These are phyloP conservation scores for Chaenogobius annularis DNA, from an alignment of 2,113 vertebrate genomes.

Conservation along the genomic window DNA sequence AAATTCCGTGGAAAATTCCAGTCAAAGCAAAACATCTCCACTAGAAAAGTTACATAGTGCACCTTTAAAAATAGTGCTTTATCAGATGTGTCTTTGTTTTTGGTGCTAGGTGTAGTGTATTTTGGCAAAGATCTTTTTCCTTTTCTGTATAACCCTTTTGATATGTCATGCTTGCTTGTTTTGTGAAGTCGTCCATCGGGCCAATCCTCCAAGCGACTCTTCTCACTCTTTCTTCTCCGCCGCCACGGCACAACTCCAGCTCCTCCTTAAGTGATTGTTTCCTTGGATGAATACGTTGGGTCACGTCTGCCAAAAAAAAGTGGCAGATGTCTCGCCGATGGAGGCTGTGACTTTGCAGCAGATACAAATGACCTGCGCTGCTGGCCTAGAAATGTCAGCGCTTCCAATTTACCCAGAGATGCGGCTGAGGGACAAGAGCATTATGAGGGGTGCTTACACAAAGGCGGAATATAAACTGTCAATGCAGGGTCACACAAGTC, in stretches of 20 bases:
- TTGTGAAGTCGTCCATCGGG: neutral
- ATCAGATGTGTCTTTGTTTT: no score
- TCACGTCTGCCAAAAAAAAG: conserved; percentile 24
- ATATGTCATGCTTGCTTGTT: neutral
- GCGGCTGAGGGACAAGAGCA: conserved; percentile 46
- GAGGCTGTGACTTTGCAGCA: conserved; percentile 52
- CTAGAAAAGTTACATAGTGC: no score
- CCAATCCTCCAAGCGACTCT: neutral
- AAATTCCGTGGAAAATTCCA: no score
- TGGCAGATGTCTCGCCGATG: conserved; percentile 60
- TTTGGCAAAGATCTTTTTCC: neutral
- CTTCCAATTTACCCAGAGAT: conserved; percentile 59
- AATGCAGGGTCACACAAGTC: conserved; percentile 6
- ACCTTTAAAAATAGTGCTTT: no score
- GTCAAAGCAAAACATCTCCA: no score
- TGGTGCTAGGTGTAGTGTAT: no score
- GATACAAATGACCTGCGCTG: conserved; percentile 61
- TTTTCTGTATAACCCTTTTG: neutral
- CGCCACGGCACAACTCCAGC: conserved; percentile 21
- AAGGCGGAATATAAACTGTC: conserved; percentile 26
- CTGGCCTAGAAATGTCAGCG: conserved; percentile 70
- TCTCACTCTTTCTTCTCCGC: neutral
- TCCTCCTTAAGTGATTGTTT: conserved; percentile 31
- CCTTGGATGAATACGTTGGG: conserved; percentile 38
- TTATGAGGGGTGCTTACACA: conserved; percentile 37